These are phyloP conservation scores for Pteronotus mesoamericanus DNA, from an alignment of 2,797 vertebrate species.

Conservation along the genomic window DNA sequence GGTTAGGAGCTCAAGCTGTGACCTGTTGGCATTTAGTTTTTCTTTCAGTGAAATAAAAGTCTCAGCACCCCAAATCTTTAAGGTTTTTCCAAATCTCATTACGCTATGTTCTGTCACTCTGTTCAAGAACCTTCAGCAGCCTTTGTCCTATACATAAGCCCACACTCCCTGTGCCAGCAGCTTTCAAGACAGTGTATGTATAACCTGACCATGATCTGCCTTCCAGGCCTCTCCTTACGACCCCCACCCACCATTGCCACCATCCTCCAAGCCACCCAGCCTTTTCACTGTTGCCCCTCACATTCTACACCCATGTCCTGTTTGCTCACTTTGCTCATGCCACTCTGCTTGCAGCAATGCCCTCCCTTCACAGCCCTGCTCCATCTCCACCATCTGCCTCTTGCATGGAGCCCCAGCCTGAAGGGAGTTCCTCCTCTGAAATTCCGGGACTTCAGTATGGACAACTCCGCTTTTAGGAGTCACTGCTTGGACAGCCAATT, in stretches of 20 bases:
- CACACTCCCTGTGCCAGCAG: background rate
- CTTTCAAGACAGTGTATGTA: background rate
- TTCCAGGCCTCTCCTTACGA: background rate
- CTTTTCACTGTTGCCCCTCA: background rate
- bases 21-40: background rate
- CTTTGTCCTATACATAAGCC: background rate
- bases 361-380: background rate
- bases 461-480: background rate
- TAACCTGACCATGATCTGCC: background rate
- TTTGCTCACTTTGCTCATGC: background rate
- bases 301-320: accelerated
- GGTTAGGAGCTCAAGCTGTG: background rate
- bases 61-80: background rate
- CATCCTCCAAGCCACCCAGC: background rate
- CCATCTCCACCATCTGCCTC: background rate
- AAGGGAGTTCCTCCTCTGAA: background rate
- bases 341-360: background rate
- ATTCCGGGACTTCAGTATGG: background rate
- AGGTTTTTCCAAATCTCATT: background rate
- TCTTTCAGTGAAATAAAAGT: background rate
- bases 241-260: background rate
- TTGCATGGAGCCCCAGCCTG: background rate
- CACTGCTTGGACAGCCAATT: background rate
- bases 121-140: background rate
- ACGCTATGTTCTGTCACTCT: background rate